phyloP scores from a whole-genome alignment of 2,888 invertebrate genomes.

The Disparrhopalites patrizii region DNA sequence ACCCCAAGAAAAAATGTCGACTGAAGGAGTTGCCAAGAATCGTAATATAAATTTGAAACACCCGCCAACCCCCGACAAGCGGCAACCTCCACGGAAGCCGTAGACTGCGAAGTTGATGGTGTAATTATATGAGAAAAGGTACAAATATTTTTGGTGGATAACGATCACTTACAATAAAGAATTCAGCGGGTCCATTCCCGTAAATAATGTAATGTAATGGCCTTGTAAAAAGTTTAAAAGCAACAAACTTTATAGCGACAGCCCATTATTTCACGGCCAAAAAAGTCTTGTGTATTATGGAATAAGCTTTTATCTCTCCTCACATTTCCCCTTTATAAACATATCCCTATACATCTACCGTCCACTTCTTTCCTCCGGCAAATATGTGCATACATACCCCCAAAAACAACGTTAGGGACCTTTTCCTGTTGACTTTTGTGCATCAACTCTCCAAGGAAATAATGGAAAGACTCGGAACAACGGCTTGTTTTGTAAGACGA shows the following conservation, averaged over 20 bases:
- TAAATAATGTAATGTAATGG: constrained; percentile 22
- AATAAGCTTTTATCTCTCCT: not conserved
- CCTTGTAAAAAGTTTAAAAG: constrained; percentile 25
- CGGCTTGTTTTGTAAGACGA: too few relatives aligned
- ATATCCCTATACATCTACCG: too few relatives aligned
- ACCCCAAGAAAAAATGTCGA: not conserved
- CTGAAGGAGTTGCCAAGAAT: not conserved
- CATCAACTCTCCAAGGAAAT: too few relatives aligned
- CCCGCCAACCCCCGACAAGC: too few relatives aligned
- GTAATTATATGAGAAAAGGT: not conserved
- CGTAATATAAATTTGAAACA: too few relatives aligned
- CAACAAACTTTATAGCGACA: constrained; percentile 18
- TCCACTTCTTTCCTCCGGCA: too few relatives aligned
- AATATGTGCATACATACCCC: not conserved
- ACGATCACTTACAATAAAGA: constrained; percentile 4
- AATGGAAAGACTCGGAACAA: too few relatives aligned
- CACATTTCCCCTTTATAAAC: too few relatives aligned
- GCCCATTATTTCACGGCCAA: not conserved
- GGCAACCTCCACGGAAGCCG: too few relatives aligned
- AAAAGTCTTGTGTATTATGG: not conserved
- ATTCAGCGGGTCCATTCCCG: constrained; percentile 1
- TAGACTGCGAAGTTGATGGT: too few relatives aligned
- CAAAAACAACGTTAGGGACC: too few relatives aligned
- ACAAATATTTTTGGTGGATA: not conserved
- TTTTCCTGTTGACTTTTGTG: too few relatives aligned